Percentiles rank a stretch among this genome's conserved stretches.
Conservation (phyloP, 2,113 vertebrate genomes). For the Psammodynastes pulverulentus region DNA sequence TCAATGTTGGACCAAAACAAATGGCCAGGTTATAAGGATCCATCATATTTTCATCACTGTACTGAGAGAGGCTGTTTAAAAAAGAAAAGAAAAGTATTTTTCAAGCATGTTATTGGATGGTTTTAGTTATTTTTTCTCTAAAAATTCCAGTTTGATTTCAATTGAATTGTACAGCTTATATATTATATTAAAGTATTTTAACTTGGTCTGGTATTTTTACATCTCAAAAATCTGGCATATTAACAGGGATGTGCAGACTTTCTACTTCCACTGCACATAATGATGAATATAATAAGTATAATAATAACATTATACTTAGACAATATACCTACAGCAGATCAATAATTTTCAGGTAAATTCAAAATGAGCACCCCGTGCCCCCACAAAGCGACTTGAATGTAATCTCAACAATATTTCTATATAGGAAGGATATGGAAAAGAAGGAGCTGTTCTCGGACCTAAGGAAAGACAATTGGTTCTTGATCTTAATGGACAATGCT, state of each 20-base stretch:
- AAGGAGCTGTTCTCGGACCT: not conserved
- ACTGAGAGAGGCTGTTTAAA: constrained; percentile 87
- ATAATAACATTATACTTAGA: not conserved
- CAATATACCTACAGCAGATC: not conserved
- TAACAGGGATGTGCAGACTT: not conserved
- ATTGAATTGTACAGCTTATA: not conserved
- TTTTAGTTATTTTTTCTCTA: not conserved
- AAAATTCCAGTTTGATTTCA: not conserved
- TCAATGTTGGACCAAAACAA: constrained; percentile 95
- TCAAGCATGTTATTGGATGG: not conserved
- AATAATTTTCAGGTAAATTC: not conserved
- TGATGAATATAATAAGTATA: not conserved
- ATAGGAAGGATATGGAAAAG: not conserved
- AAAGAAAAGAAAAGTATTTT: constrained; percentile 34
- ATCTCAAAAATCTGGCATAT: not conserved
- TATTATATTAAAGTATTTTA: not conserved
- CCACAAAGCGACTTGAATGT: not conserved
- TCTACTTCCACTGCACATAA: not conserved
- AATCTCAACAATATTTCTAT: not conserved
- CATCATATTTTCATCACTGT: constrained; percentile 99
- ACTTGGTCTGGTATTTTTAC: not conserved
- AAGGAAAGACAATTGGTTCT: not conserved
- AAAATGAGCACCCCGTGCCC: not conserved
- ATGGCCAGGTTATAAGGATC: constrained; percentile 97
- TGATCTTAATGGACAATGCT: too few species aligned